Conservation (phyloP, 2,888 invertebrate genomes). For the Pocota personata region DNA sequence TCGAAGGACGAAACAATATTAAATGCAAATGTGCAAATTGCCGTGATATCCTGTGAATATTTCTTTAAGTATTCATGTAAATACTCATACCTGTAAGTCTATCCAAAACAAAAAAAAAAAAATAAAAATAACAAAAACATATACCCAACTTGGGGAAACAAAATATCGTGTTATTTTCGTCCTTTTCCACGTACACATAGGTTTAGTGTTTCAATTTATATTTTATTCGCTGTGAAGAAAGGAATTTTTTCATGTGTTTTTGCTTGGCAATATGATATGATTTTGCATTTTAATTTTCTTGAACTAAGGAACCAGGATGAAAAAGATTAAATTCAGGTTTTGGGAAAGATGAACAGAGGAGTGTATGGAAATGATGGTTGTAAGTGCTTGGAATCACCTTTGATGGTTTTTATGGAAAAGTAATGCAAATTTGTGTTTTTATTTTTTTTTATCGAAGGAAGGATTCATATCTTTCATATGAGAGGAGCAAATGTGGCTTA, state of each 20-base stretch:
- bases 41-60: constrained; percentile 59
- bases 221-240: constrained; percentile 33
- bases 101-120: not conserved
- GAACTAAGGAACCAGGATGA: not conserved
- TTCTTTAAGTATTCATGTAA: constrained; percentile 37
- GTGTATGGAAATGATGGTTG: constrained; percentile 32
- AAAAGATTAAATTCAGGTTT: constrained; percentile 31
- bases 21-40: constrained; percentile 65
- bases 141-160: not conserved
- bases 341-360: constrained; percentile 1
- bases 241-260: constrained; percentile 1
- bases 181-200: not conserved
- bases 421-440: constrained; percentile 60
- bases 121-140: constrained; percentile 1
- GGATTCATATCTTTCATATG: not conserved
- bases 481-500: too few species aligned
- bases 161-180: constrained; percentile 24
- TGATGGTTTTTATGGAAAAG: constrained; percentile 59
- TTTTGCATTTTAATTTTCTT: constrained; percentile 48
- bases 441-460: not conserved
- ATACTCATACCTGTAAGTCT: constrained; percentile 11
- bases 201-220: constrained; percentile 61
- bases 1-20: constrained; percentile 51
- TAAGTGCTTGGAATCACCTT: constrained; percentile 63
- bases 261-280: constrained; percentile 47